Percentiles rank a stretch among this genome's conserved stretches.
Conservation (phyloP, 2,888 invertebrate species). For the Bursaphelenchus okinawaensis region DNA sequence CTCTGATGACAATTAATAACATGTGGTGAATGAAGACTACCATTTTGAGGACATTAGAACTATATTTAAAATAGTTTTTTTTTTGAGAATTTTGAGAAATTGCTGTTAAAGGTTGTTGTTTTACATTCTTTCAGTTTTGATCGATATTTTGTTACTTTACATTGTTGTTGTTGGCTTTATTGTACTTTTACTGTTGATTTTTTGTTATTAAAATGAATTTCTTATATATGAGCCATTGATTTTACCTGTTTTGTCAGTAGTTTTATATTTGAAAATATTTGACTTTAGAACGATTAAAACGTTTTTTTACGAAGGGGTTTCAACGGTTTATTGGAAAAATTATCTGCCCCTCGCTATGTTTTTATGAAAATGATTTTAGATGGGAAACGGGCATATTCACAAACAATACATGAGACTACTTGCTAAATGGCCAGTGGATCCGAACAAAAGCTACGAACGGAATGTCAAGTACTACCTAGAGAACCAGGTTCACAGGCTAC, state of each 20-base stretch:
- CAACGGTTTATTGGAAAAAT: no score
- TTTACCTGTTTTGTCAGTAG: no score
- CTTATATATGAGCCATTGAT: background rate
- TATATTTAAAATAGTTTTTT: no score
- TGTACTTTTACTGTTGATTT: no score
- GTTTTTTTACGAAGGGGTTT: no score
- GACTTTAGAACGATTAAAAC: no score
- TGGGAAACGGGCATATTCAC: background rate
- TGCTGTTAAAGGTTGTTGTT: background rate
- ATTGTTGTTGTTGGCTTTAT: background rate
- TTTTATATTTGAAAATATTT: no score
- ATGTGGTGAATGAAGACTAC: no score
- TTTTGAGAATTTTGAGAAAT: no score
- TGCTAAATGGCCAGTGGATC: slow-evolving; percentile 46
- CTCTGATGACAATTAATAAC: slow-evolving; percentile 33
- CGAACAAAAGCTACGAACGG: slow-evolving; percentile 27
- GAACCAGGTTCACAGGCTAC: slow-evolving; percentile 12
- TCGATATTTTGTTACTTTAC: background rate
- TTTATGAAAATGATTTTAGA: background rate
- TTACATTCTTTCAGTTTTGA: background rate
- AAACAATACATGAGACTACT: slow-evolving; percentile 39
- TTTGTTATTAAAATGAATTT: no score
- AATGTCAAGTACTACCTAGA: slow-evolving; percentile 20
- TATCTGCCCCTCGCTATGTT: no score
- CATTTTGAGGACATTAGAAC: no score